These are phyloP conservation scores for Neogale vison DNA, from an alignment of 2,113 vertebrate genomes.

Conservation along the genomic window DNA sequence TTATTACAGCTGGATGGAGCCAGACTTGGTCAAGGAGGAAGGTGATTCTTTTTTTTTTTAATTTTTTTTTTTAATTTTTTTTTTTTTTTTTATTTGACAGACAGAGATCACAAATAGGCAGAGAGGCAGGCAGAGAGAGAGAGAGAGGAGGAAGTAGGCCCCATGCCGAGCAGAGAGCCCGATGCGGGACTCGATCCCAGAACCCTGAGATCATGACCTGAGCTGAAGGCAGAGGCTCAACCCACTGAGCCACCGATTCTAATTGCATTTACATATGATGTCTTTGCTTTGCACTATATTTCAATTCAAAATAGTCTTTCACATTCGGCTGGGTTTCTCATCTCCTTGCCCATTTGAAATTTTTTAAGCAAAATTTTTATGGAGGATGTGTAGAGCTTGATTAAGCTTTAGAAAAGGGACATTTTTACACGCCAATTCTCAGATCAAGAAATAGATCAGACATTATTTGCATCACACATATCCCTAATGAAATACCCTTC, in stretches of 20 bases:
- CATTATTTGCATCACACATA: not conserved
- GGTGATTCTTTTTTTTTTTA: too few relatives aligned
- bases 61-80: too few relatives aligned
- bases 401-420: not conserved
- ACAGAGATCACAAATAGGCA: too few relatives aligned
- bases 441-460: not conserved
- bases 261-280: constrained; percentile 67
- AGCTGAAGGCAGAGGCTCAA: too few relatives aligned
- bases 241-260: too few relatives aligned
- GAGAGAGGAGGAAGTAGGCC: too few relatives aligned
- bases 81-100: too few relatives aligned
- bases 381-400: not conserved
- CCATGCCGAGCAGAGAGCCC: too few relatives aligned
- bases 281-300: constrained; percentile 74
- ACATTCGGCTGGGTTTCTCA: constrained; percentile 3
- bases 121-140: too few relatives aligned
- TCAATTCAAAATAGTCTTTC: constrained; percentile 66
- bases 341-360: not conserved
- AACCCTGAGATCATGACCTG: too few relatives aligned
- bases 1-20: constrained; percentile 67
- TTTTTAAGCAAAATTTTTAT: not conserved
- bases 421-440: not conserved
- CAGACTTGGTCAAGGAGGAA: constrained; percentile 63
- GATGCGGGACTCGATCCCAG: too few relatives aligned
- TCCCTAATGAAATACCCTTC: not conserved